A percentile compares a stretch with the other conserved stretches of the same genome.
Evolutionary conservation across 2,888 invertebrate species (phyloP).

Genomic region (Volucella bombylans): DNA sequence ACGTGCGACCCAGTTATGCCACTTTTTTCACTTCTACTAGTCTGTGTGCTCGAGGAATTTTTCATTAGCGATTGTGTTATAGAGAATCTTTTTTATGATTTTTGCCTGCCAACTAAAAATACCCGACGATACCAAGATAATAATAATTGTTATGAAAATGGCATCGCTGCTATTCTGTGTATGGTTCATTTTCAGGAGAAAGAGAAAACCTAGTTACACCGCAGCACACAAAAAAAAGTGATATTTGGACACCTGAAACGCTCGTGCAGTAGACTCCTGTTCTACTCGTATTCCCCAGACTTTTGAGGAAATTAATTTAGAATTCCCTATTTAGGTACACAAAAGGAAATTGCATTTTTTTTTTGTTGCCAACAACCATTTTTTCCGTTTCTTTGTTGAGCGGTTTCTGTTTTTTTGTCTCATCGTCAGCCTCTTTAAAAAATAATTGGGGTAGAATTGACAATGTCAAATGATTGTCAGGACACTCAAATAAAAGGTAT

Average conservation of each 20-base stretch:
- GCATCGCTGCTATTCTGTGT: neutral
- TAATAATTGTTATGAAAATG: neutral
- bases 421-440: constrained; percentile 29
- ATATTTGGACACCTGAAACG: no score
- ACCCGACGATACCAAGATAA: neutral
- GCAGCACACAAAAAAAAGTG: no score
- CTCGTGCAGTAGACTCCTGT: no score
- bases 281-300: no score
- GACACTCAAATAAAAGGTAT: neutral
- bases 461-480: constrained; percentile 28
- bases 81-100: neutral
- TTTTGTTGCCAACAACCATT: no score
- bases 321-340: constrained; percentile 1
- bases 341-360: neutral
- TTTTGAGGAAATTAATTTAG: constrained; percentile 9
- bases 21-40: neutral
- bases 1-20: no score
- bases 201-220: no score
- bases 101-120: neutral
- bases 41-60: neutral
- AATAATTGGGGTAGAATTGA: constrained; percentile 26
- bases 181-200: no score
- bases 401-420: neutral
- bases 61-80: neutral
- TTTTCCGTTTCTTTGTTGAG: no score